phyloP scores from a whole-genome alignment of 1,140 invertebrate genomes.

The Drosophila ficusphila region DNA sequence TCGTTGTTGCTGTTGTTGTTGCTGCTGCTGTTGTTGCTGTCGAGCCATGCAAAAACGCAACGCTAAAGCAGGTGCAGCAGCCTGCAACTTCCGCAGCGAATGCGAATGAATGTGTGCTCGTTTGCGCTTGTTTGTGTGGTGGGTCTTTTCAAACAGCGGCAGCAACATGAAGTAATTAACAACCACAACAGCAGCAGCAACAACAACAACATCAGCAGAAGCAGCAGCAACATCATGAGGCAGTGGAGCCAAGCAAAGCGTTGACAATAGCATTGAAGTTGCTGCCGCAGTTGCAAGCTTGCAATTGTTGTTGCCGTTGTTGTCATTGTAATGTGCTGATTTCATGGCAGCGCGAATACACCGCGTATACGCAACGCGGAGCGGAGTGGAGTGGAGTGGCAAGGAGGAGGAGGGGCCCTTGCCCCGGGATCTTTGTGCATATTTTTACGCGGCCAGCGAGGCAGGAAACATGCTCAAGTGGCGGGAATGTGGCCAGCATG shows the following conservation, averaged over 20 bases:
- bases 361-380: slow-evolving; percentile 77
- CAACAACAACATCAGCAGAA: slow-evolving; percentile 62
- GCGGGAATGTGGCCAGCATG: slow-evolving; percentile 65
- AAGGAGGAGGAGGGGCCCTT: slow-evolving; percentile 6
- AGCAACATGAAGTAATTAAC: too few relatives aligned
- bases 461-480: slow-evolving; percentile 80
- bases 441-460: slow-evolving; percentile 34
- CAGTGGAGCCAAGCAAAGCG: slow-evolving; percentile 46
- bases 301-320: slow-evolving; percentile 42
- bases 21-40: slow-evolving; percentile 35
- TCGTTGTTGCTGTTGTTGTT: slow-evolving; percentile 53
- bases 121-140: slow-evolving; percentile 39
- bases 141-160: slow-evolving; percentile 60
- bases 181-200: slow-evolving; percentile 51
- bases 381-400: not conserved
- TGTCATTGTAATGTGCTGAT: slow-evolving; percentile 64
- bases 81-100: slow-evolving; percentile 75
- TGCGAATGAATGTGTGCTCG: slow-evolving; percentile 37
- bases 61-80: slow-evolving; percentile 79
- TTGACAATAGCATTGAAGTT: slow-evolving; percentile 79
- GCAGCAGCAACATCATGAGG: slow-evolving; percentile 45
- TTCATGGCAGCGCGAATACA: slow-evolving; percentile 59
- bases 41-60: slow-evolving; percentile 69
- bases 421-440: slow-evolving; percentile 44
- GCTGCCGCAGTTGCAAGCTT: slow-evolving; percentile 46